Evolutionary conservation across 2,797 vertebrate species (phyloP).

Genomic region (Glossophaga mutica): DNA sequence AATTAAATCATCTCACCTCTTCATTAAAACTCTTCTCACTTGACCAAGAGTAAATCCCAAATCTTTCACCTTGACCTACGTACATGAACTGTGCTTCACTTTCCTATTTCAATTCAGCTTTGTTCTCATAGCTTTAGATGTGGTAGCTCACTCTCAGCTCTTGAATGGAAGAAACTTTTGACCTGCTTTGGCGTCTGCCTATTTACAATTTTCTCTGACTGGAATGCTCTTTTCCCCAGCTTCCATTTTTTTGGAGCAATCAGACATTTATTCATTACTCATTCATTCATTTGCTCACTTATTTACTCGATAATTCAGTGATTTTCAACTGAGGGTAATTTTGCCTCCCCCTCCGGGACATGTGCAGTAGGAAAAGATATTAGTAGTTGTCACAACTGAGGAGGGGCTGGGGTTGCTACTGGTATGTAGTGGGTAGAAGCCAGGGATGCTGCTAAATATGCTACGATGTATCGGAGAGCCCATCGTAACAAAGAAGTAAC

Average conservation of each 20-base stretch:
- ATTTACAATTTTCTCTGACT: background rate
- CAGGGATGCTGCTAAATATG: background rate
- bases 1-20: conserved; percentile 61
- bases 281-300: background rate
- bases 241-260: conserved; percentile 34
- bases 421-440: background rate
- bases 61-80: conserved; percentile 23
- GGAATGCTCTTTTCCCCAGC: background rate
- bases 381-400: background rate
- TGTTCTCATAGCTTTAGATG: conserved; percentile 8
- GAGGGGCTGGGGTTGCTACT: background rate
- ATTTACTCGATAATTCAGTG: background rate
- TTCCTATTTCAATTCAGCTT: conserved; percentile 21
- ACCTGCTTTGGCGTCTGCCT: background rate
- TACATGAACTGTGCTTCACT: background rate
- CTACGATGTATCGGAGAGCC: background rate
- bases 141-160: background rate
- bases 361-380: background rate
- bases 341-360: background rate
- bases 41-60: conserved; percentile 40
- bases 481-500: background rate
- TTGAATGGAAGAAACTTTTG: background rate
- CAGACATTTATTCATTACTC: background rate
- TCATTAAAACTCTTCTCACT: conserved; percentile 59
- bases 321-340: background rate